Evolutionary conservation across 2,113 vertebrate genomes (phyloP), one percentile per base, ranked within the genome.

Genomic region (Hippocampus zosterae): DNA sequence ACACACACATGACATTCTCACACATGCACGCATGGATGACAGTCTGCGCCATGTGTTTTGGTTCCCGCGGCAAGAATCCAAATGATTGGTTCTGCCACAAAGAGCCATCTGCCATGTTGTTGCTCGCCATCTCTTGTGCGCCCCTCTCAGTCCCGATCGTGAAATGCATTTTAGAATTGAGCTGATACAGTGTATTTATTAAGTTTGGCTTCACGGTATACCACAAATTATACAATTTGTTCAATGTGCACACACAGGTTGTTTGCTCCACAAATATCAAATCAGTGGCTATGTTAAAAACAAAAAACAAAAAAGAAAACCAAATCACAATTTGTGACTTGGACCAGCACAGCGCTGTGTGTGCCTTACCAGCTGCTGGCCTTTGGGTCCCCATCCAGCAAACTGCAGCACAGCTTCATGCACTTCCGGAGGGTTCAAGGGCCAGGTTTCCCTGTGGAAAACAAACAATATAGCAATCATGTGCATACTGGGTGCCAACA

Each of bases 311-410:
- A 19, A 48, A 48, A 3, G 18, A 1, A 48, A 48, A 48, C 4
- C 0, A 48, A 5, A 48, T 50, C 48, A 19, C 18, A 50, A 19
- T 50, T 50, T 44, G 3, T 44, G 10, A 44, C 10, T 12, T 12
- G 10, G 7, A 18, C 48, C 48, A 50, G 48, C 5, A 19, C 16
- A 5, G 46, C 5, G 46, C 18, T 59, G 25, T 29, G 23, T 57
- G 55, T 23, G 46, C 79, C 95, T 97, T 93, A 98, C 97, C 95
- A 99, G 92, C 89, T 98, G 96, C 80, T 98, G 95, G 71, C 93
- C 96, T 78, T 92, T 94, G 0, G 95, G 94, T 62, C 97, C 96
- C 97, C 97, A 99, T 78, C 95, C 96, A 11, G 97, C 97, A 33
- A 94, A 99, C 84, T 98, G 96, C 79, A 99, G 93, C 57, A 93